Evolutionary conservation across 1,140 invertebrate genomes (phyloP), one percentile per base, ranked within the genome.

Genomic region (Eciton burchellii): DNA sequence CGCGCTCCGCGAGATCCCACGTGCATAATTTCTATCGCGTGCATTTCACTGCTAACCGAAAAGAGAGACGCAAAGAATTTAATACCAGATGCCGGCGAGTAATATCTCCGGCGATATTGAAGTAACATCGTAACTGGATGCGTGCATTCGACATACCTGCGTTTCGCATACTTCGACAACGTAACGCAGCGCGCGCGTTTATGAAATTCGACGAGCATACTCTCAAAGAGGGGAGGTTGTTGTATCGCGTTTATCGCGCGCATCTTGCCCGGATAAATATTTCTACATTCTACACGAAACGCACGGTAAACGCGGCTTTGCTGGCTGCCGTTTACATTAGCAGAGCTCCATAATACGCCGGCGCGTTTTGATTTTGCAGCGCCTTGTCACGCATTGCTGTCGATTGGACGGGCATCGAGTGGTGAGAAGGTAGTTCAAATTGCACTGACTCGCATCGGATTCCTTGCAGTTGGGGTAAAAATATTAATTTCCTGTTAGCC

Each of bases 251-350:
- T 26, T 3, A 16, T 26, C 16, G 3, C 14, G 4, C 47, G 47
- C 45, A 49, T 68, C 45, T 19, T 4, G 21, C 6, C 47, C 24
- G 65, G n/a, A 68, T 4, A 49, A 26, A 47, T 66, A 66, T 68
- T 49, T 26, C 45, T 16, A 68, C 6, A 68, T 68, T n/a, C n/a
- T 68, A 68, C 45, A 47, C 19, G 24, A 68, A 68, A 68, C 16
- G 21, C 1, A 35, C 35, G 35, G 6, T 6, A 35, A n/a, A 3
- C 43, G 41, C 45, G 24, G n/a, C 24, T 68, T 49, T 49, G 6
- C 9, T 49, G 43, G 3, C 9, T 49, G 43, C n/a, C 11, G 9
- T 49, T 47, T 19, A 29, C 16, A 26, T 49, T 49, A 29, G 0
- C 47, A 47, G 47, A 63, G 47, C 26, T 16, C 4, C 43, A 29